Evolutionary conservation across 2,888 invertebrate genomes (phyloP), one percentile per base, ranked within the genome.

Genomic region (Chesias legatella): DNA sequence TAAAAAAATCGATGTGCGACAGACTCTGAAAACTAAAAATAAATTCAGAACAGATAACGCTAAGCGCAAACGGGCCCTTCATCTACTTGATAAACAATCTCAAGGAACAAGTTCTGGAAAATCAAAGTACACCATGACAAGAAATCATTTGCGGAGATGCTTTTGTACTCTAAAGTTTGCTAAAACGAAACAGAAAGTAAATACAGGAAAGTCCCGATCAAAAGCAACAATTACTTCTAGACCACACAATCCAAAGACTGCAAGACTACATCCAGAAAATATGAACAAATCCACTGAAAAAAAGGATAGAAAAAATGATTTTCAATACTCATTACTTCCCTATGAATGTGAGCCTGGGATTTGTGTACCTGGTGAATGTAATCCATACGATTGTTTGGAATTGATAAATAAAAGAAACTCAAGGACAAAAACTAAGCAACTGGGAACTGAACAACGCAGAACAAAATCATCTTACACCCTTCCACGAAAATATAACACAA

Each of bases 161-260:
- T 59, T 63, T 33, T 72, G 73, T 48, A 67, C 63, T 6, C 51
- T 70, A 28, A 67, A 69, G 53, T 40, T 71, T 17, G 33, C 38
- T 38, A 58, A 60, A 34, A 22, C 28, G 17, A 38, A 46, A 29
- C 49, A 50, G 22, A 43, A 46, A 33, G 43, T 41, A 10, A 20
- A 39, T 20, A 24, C 20, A 37, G 4, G 22, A 7, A 37, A 24
- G 22, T 45, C 36, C 17, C 7, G 36, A 21, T 43, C 46, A 2
- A 56, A 54, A 28, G 43, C 41, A 20, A 52, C 57, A 10, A n/a
- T 30, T 20, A 51, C 39, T 10, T 46, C 55, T 11, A 33, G 24
- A 11, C 34, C 34, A 27, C 47, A 36, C 9, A 20, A 48, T 25
- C 25, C 43, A 25, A 23, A 40, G 23, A 13, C 13, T 5, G 32